phyloP scores from a whole-genome alignment of 2,888 invertebrate species.

The Troides oblongomaculatus region DNA sequence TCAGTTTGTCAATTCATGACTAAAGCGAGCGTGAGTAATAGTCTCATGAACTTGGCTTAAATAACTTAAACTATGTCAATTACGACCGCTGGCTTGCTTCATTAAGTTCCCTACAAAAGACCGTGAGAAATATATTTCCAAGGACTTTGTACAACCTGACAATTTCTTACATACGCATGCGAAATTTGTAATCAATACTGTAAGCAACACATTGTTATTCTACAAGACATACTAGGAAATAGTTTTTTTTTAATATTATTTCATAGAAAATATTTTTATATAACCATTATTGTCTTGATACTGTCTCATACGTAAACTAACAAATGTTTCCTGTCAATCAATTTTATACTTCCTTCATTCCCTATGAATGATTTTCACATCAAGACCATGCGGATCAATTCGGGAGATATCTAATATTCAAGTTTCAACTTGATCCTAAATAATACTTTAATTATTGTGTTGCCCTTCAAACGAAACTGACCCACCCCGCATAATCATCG shows the following conservation, averaged over 20 bases:
- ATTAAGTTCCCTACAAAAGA: conserved; percentile 28
- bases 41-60: conserved; percentile 32
- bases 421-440: not conserved
- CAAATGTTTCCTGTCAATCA: not conserved
- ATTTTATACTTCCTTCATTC: not conserved
- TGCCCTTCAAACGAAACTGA: conserved; percentile 16
- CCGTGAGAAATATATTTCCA: conserved; percentile 29
- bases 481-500: conserved; percentile 1
- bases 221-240: conserved; percentile 13
- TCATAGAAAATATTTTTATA: no score
- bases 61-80: conserved; percentile 30
- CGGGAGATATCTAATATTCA: not conserved
- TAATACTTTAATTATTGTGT: not conserved
- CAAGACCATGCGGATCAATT: not conserved
- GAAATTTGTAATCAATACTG: conserved; percentile 11
- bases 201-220: conserved; percentile 8
- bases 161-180: conserved; percentile 15
- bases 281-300: not conserved
- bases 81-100: conserved; percentile 30
- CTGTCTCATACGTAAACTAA: not conserved
- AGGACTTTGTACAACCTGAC: conserved; percentile 20
- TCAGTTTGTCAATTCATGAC: conserved; percentile 26
- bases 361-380: not conserved
- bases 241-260: not conserved
- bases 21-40: conserved; percentile 25